These are phyloP conservation scores for Syrista parreyssii DNA, from an alignment of 2,888 invertebrate species.

Conservation along the genomic window DNA sequence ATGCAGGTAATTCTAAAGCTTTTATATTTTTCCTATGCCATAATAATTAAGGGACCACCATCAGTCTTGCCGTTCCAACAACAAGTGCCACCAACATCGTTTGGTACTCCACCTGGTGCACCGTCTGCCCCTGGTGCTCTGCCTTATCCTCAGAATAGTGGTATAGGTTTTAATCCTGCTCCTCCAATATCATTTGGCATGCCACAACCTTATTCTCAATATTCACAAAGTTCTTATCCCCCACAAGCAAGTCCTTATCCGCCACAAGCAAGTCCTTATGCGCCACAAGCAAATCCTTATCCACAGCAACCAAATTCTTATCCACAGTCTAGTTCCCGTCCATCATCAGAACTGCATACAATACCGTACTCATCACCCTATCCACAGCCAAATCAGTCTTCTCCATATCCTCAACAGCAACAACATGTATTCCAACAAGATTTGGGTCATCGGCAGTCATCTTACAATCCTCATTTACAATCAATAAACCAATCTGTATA, in stretches of 20 bases:
- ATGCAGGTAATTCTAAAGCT: not conserved
- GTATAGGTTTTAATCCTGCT: conserved; percentile 39
- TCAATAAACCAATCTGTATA: conserved; percentile 16
- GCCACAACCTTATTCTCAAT: conserved; percentile 50
- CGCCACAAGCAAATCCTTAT: conserved; percentile 25
- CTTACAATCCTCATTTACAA: conserved; percentile 18
- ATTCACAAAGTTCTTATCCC: conserved; percentile 27
- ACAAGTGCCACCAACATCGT: conserved; percentile 54
- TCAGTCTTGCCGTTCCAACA: conserved; percentile 51
- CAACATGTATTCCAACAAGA: conserved; percentile 17
- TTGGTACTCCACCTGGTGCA: conserved; percentile 58
- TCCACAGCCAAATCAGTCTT: conserved; percentile 34
- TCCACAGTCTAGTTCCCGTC: conserved; percentile 47
- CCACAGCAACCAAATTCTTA: conserved; percentile 44
- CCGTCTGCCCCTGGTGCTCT: conserved; percentile 54
- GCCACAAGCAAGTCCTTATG: conserved; percentile 22
- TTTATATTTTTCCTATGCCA: conserved; percentile 23
- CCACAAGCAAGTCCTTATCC: conserved; percentile 29
- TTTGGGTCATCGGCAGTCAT: conserved; percentile 19
- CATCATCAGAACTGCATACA: conserved; percentile 52
- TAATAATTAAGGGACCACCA: conserved; percentile 54
- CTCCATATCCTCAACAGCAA: conserved; percentile 32
- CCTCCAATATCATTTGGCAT: conserved; percentile 51
- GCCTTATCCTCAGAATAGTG: conserved; percentile 37
- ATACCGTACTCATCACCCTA: conserved; percentile 59